A percentile compares a stretch with the other conserved stretches of the same genome.
phyloP scores from a whole-genome alignment of 1,140 invertebrate species.

The Drosophila bocki region DNA sequence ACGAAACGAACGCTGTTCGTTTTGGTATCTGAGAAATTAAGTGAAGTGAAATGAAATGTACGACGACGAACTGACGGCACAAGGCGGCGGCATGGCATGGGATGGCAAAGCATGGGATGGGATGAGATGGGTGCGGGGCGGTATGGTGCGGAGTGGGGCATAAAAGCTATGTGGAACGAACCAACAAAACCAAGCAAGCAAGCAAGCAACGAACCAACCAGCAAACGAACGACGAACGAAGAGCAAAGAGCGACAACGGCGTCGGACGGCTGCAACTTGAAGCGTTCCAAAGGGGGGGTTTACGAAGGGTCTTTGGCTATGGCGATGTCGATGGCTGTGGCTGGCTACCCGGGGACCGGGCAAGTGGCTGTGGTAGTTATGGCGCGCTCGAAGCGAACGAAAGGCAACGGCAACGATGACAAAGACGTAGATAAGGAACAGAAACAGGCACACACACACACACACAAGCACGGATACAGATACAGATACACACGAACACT shows the following conservation, averaged over 20 bases:
- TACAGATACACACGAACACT: constrained; percentile 38
- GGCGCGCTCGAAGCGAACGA: constrained; percentile 75
- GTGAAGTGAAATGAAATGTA: constrained; percentile 83
- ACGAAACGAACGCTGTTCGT: constrained; percentile 62
- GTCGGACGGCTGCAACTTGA: constrained; percentile 71
- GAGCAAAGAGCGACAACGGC: constrained; percentile 43
- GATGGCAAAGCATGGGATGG: constrained; percentile 35
- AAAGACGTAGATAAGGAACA: constrained; percentile 83
- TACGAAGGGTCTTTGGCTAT: constrained; percentile 19
- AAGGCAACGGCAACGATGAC: constrained; percentile 72
- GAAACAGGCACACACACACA: constrained; percentile 58
- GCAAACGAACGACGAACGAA: constrained; percentile 58
- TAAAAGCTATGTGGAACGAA: constrained; percentile 77
- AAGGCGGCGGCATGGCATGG: constrained; percentile 62
- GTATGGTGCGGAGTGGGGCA: constrained; percentile 55
- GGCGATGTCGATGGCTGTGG: constrained; percentile 8
- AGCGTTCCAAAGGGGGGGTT: constrained; percentile 41
- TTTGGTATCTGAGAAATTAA: constrained; percentile 84
- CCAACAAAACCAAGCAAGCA: constrained; percentile 40
- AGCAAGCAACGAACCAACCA: constrained; percentile 37
- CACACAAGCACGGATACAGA: constrained; percentile 23
- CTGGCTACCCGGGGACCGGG: constrained; percentile 40
- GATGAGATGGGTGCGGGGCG: constrained; percentile 5
- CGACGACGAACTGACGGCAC: constrained; percentile 77
- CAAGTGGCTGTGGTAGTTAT: constrained; percentile 76